Base-by-base conservation (phyloP, 2,113 vertebrate genomes). In the Lepus europaeus region DNA sequence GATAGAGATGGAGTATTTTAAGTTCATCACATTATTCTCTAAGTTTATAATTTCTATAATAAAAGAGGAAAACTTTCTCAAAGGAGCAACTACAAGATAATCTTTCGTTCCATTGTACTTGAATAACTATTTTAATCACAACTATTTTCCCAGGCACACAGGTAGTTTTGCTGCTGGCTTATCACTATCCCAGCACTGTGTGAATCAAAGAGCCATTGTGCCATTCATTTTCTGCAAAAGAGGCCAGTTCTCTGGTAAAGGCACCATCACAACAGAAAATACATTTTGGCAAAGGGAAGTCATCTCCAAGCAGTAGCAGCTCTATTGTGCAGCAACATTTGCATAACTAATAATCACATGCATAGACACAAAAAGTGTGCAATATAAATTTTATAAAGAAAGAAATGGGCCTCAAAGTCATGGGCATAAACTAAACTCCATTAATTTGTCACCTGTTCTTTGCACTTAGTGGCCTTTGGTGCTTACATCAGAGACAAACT, bases 51-150 rank as follows among this genome's bases (percentile, higher is more conserved):
- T 45, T 84, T 84, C n/a, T 20, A 12, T 7, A 77, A 29, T 51
- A 90, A 69, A 93, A 49, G 89, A 36, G 3, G 66, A 87, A 69
- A 5, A 45, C 36, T n/a, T 92, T 45, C 49, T 70, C 29, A 78
- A 87, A 74, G 19, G 64, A 78, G 56, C n/a, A 76, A 45, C 87
- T 64, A 85, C 20, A 56, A 89, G 69, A 33, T 23, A 83, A 90
- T 13, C 16, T 7, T 13, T 22, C 20, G 17, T 11, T 85, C 79
- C 33, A 81, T 19, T 49, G 49, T 17, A 68, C 49, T 13, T 77
- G 7, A 80, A 69, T 20, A 9, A 69, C 9, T 79, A 56, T 87
- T 82, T 92, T 56, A 92, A 87, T 33, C n/a, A 49, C 36, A 10
- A 74, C 36, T 63, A 69, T 80, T 80, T 88, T 33, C 59, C 39